Percentiles rank a stretch among this genome's conserved stretches.
These are phyloP conservation scores for Anorthoa munda DNA, from an alignment of 2,888 invertebrate genomes.

Conservation along the genomic window DNA sequence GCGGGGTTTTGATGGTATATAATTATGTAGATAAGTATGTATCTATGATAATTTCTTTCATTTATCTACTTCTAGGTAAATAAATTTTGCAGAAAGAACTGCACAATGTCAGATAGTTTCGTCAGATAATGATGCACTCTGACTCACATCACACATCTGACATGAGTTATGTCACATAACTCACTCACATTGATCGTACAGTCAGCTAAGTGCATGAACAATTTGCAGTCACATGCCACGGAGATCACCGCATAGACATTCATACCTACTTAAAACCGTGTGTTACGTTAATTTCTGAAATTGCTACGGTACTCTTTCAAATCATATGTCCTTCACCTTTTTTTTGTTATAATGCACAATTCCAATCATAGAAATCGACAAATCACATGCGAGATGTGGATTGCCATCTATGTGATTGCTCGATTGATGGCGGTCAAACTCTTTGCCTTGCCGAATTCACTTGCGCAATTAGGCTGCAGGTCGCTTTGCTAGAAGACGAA, in stretches of 20 bases:
- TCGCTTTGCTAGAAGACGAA: not conserved
- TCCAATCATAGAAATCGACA: not conserved
- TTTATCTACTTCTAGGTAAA: not conserved
- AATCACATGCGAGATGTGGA: too few species aligned
- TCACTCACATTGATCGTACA: conserved; percentile 52
- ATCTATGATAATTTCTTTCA: not conserved
- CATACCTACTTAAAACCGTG: conserved; percentile 23
- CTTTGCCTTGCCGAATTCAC: too few species aligned
- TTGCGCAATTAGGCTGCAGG: too few species aligned
- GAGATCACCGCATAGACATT: conserved; percentile 46
- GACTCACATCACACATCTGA: conserved; percentile 48
- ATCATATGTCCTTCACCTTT: conserved; percentile 22
- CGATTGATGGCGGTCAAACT: too few species aligned
- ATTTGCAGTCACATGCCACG: conserved; percentile 55
- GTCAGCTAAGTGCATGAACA: conserved; percentile 60
- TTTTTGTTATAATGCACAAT: conserved; percentile 1
- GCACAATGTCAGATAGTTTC: not conserved
- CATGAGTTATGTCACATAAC: conserved; percentile 46
- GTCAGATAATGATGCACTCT: conserved; percentile 33
- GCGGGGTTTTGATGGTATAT: too few species aligned
- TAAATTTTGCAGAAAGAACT: conserved; percentile 17
- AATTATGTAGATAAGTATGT: too few species aligned
- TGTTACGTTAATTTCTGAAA: conserved; percentile 57
- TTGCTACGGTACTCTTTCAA: conserved; percentile 29
- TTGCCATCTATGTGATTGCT: too few species aligned